Conservation (phyloP, 2,113 vertebrate species). For the Lasiurus borealis region DNA sequence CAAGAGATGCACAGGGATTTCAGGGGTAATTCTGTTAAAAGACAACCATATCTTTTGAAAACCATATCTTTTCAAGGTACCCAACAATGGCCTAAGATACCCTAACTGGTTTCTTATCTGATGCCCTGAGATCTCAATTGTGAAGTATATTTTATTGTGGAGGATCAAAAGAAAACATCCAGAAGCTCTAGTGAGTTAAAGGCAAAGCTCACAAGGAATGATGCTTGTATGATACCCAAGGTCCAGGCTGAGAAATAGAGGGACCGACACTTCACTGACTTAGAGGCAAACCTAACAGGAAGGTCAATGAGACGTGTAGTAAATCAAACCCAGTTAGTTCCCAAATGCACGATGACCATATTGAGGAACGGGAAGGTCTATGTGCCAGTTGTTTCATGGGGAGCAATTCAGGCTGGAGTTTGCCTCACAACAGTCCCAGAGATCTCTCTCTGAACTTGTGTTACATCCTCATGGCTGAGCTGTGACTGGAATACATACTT, state of each 20-base stretch:
- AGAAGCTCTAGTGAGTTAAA: slow-evolving; percentile 45
- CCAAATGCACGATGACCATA: neutral
- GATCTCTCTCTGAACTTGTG: slow-evolving; percentile 4
- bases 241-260: neutral
- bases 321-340: slow-evolving; percentile 52
- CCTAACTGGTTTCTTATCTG: slow-evolving; percentile 51
- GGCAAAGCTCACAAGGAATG: slow-evolving; percentile 38
- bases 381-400: neutral
- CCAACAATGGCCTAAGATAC: neutral
- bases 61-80: slow-evolving; percentile 53
- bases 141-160: slow-evolving; percentile 57
- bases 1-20: neutral
- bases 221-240: slow-evolving; percentile 23
- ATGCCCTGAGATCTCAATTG: slow-evolving; percentile 54
- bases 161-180: slow-evolving; percentile 56
- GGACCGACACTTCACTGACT: slow-evolving; percentile 29
- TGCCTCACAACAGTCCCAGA: neutral
- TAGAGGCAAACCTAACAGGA: slow-evolving; percentile 53
- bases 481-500: slow-evolving; percentile 25
- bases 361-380: neutral
- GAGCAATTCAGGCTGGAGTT: slow-evolving; percentile 24
- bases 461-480: neutral
- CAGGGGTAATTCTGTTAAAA: slow-evolving; percentile 57
- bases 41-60: slow-evolving; percentile 18
- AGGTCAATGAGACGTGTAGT: slow-evolving; percentile 8